Conservation (phyloP, 92 coral and sea anemone genomes). For the Nematostella vectensis region DNA sequence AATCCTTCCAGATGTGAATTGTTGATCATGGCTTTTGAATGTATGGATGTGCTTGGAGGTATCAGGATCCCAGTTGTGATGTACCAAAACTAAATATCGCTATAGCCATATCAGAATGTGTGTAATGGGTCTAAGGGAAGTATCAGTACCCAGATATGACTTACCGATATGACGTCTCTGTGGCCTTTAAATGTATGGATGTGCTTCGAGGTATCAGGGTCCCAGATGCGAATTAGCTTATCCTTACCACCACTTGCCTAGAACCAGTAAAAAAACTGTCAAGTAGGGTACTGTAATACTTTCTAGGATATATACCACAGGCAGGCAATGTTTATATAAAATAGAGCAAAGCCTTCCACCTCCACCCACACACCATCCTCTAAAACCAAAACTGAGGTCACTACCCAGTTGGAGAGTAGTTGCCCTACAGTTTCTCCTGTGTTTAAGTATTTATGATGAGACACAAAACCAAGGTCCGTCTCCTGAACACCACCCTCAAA, state of each 20-base stretch:
- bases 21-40: constrained; percentile 89
- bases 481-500: not conserved
- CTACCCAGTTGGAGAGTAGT: too few relatives aligned
- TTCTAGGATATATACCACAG: too few relatives aligned
- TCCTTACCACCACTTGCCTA: constrained; percentile 97
- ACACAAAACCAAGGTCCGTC: not conserved
- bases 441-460: not conserved
- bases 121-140: too few relatives aligned
- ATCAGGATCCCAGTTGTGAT: constrained; percentile 78
- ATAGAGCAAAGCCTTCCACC: too few relatives aligned
- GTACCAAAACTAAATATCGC: too few relatives aligned
- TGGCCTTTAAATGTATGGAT: constrained; percentile 91
- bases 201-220: constrained; percentile 54
- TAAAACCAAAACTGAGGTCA: too few relatives aligned
- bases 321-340: too few relatives aligned
- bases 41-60: constrained; percentile 66
- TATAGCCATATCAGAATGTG: too few relatives aligned
- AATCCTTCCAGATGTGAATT: too few relatives aligned
- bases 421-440: too few relatives aligned
- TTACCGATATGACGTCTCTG: constrained; percentile 79
- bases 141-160: constrained; percentile 30
- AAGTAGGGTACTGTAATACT: not conserved
- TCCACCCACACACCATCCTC: too few relatives aligned
- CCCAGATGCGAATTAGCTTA: constrained; percentile 79
- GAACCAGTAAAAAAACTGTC: not conserved